phyloP scores from a whole-genome alignment of 2,113 vertebrate species.

The Microtus richardsoni region DNA sequence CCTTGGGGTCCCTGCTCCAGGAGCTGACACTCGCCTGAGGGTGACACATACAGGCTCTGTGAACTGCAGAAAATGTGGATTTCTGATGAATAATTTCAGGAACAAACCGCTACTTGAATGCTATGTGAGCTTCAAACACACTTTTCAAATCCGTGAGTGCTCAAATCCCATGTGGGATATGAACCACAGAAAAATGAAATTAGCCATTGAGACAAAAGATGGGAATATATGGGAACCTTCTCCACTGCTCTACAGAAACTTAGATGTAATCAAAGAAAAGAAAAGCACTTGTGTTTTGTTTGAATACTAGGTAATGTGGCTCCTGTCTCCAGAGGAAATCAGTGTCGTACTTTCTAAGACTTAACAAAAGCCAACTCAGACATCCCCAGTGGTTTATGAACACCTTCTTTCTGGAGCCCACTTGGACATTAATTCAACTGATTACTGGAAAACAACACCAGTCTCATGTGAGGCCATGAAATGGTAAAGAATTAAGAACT shows the following conservation, averaged over 20 bases:
- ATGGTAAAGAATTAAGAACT: not conserved
- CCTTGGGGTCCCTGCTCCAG: not conserved
- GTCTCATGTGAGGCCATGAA: not conserved
- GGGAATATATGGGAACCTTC: not conserved
- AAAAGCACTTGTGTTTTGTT: slow-evolving; percentile 11
- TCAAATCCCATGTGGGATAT: not conserved
- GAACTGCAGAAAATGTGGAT: not conserved
- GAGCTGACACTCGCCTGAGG: not conserved
- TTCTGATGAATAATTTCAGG: not conserved
- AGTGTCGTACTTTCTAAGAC: not conserved
- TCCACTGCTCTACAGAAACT: not conserved
- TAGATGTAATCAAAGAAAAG: not conserved
- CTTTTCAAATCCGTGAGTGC: slow-evolving; percentile 25
- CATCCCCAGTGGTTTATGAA: not conserved
- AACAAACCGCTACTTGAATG: slow-evolving; percentile 34
- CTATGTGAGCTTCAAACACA: slow-evolving; percentile 15
- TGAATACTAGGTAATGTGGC: not conserved
- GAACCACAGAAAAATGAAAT: slow-evolving; percentile 37
- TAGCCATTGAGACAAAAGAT: not conserved
- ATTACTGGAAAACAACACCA: not conserved
- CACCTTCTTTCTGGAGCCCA: not conserved
- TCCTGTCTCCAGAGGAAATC: not conserved
- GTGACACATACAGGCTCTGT: not conserved
- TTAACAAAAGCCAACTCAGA: not conserved
- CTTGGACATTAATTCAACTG: not conserved